A percentile compares a stretch with the other conserved stretches of the same genome.
phyloP scores from a whole-genome alignment of 2,888 invertebrate species.

The Drosophila subsilvestris region DNA sequence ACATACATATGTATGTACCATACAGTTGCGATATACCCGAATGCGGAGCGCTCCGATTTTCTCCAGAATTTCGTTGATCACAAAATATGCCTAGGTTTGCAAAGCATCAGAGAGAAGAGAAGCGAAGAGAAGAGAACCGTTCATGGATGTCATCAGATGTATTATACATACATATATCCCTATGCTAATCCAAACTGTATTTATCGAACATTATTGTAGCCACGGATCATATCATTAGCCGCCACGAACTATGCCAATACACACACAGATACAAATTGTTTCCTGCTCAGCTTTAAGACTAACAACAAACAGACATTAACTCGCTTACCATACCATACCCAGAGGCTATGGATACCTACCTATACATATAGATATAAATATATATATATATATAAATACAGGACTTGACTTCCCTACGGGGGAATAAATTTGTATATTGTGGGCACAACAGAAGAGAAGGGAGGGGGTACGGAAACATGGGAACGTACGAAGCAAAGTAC shows the following conservation, averaged over 20 bases:
- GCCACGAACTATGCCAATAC: slow-evolving; percentile 26
- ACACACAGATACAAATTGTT: slow-evolving; percentile 44
- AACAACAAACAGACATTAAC: background rate
- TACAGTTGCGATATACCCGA: no score
- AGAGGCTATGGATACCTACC: slow-evolving; percentile 20
- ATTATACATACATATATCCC: background rate
- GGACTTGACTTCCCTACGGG: slow-evolving; percentile 34
- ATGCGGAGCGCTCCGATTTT: no score
- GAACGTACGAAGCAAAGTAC: slow-evolving; percentile 49
- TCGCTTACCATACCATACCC: slow-evolving; percentile 28
- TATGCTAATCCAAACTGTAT: slow-evolving; percentile 34
- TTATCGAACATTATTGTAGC: slow-evolving; percentile 43
- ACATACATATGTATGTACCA: no score
- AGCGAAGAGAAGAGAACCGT: background rate
- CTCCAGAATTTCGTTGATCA: no score
- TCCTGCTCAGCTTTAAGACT: slow-evolving; percentile 56
- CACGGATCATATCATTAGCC: slow-evolving; percentile 65
- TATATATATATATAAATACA: slow-evolving; percentile 35
- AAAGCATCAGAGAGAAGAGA: background rate
- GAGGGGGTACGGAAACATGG: slow-evolving; percentile 29
- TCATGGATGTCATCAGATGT: slow-evolving; percentile 8
- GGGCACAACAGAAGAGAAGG: slow-evolving; percentile 34
- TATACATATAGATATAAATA: slow-evolving; percentile 16
- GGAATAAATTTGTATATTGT: slow-evolving; percentile 11
- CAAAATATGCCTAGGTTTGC: no score